These are phyloP conservation scores for Pongo abelii DNA, from an alignment of 2,113 vertebrate species.

Conservation along the genomic window DNA sequence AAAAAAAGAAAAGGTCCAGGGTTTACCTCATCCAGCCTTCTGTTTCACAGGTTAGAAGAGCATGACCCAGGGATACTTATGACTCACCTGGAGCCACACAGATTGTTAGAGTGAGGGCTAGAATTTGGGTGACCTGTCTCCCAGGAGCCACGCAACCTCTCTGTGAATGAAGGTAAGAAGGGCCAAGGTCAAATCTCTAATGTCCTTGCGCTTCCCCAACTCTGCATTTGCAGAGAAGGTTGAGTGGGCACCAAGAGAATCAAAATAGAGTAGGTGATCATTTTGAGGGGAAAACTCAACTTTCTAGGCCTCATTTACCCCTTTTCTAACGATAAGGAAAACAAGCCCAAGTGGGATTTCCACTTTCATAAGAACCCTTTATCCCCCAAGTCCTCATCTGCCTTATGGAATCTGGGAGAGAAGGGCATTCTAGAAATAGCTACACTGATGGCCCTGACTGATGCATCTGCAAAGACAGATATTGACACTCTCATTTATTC, in stretches of 20 bases:
- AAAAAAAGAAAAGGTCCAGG: neutral
- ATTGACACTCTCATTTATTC: neutral
- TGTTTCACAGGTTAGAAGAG: neutral
- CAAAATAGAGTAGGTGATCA: neutral
- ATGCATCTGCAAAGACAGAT: neutral
- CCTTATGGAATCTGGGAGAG: rapidly evolving
- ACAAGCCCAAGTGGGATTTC: neutral
- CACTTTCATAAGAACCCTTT: neutral
- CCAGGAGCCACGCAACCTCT: neutral
- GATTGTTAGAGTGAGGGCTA: neutral
- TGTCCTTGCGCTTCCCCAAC: neutral
- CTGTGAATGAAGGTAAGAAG: neutral
- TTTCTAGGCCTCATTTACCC: no score
- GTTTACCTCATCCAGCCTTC: neutral
- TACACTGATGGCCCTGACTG: neutral
- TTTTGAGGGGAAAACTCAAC: neutral
- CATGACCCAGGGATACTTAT: neutral
- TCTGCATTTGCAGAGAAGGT: neutral
- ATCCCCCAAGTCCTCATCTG: neutral
- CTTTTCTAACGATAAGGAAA: neutral
- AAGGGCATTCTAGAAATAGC: neutral
- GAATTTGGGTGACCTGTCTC: neutral
- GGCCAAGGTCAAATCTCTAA: no score
- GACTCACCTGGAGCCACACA: neutral
- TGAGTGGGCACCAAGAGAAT: neutral